Conservation (phyloP, 1,140 invertebrate genomes). For the Cataglyphis hispanica region DNA sequence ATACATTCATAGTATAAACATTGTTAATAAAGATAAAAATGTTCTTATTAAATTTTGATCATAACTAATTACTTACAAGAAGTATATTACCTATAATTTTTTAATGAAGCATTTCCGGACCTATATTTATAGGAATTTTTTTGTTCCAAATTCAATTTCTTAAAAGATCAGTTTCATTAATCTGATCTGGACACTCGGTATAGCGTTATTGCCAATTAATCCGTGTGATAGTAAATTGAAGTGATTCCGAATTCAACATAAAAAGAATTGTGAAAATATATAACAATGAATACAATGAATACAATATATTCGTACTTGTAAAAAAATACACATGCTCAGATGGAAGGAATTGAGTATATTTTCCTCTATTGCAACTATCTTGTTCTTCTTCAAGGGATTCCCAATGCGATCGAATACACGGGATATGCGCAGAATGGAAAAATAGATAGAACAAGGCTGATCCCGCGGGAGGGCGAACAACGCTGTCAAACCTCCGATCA, state of each 20-base stretch:
- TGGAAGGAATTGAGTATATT: not conserved
- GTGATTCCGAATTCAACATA: not conserved
- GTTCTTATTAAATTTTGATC: no score
- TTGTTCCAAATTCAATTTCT: no score
- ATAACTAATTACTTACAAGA: no score
- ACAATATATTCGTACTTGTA: not conserved
- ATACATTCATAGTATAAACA: no score
- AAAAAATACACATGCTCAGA: not conserved
- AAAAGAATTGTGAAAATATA: not conserved
- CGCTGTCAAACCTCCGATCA: slow-evolving; percentile 72
- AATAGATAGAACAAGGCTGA: slow-evolving; percentile 35
- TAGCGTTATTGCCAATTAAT: not conserved
- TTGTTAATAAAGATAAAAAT: no score
- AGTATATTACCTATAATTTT: no score
- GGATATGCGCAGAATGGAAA: slow-evolving; percentile 18
- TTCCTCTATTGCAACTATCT: not conserved
- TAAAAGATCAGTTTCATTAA: no score
- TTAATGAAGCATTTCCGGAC: no score
- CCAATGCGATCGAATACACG: not conserved
- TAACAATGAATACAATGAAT: not conserved
- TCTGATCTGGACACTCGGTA: no score
- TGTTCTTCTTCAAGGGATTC: not conserved
- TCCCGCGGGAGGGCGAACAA: slow-evolving; percentile 61
- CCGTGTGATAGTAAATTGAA: not conserved
- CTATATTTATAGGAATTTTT: no score